Conservation (phyloP, 2,113 vertebrate genomes). For the Hydrolagus affinis region DNA sequence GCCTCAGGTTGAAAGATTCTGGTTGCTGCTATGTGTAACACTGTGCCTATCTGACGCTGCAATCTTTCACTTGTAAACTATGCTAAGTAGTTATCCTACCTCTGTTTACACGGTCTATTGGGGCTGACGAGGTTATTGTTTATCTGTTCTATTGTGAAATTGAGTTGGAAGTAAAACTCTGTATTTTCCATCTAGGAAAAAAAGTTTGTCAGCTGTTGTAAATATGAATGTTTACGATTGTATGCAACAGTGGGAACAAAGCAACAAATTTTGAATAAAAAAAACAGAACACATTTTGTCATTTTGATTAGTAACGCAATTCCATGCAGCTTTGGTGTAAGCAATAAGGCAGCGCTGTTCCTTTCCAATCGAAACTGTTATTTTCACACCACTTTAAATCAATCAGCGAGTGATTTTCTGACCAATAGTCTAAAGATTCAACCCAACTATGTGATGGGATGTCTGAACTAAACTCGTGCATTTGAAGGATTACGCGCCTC, state of each 20-base stretch:
- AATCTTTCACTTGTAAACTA: background rate
- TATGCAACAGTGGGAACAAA: background rate
- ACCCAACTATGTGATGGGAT: background rate
- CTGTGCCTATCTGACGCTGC: constrained; percentile 7
- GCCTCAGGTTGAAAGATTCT: constrained; percentile 36
- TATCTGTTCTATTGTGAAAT: background rate
- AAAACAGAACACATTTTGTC: background rate
- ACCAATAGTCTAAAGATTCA: background rate
- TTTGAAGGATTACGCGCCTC: background rate
- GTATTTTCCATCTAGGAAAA: background rate
- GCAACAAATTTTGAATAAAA: constrained; percentile 5
- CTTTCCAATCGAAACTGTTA: background rate
- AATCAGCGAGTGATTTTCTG: background rate
- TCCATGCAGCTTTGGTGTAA: background rate
- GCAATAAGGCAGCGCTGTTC: background rate
- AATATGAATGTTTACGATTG: background rate
- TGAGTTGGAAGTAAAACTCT: background rate
- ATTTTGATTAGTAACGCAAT: background rate
- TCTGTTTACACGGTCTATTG: background rate
- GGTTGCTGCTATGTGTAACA: constrained; percentile 31
- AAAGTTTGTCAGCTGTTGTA: background rate
- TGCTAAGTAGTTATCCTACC: constrained; percentile 5
- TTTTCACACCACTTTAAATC: background rate
- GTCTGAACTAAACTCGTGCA: background rate
- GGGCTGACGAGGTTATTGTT: background rate